Conservation (phyloP, 2,888 invertebrate genomes). For the Scotopteryx bipunctaria region DNA sequence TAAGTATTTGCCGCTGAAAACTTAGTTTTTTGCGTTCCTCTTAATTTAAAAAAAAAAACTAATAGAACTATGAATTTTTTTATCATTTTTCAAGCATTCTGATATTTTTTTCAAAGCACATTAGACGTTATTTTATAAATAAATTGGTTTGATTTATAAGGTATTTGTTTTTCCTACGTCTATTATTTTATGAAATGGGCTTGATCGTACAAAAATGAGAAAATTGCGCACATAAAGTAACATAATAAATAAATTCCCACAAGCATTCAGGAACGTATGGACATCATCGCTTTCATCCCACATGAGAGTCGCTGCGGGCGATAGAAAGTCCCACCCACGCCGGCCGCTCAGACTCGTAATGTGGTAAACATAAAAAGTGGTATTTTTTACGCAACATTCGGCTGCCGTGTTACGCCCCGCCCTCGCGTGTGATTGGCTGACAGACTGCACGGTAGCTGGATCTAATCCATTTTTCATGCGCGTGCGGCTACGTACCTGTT, state of each 20-base stretch:
- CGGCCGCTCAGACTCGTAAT: slow-evolving; percentile 46
- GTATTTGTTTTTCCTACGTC: background rate
- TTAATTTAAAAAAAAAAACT: background rate
- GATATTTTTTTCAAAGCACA: no score
- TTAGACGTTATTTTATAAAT: no score
- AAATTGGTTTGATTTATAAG: background rate
- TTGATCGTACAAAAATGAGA: slow-evolving; percentile 7
- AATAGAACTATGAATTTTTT: no score
- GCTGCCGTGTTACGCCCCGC: slow-evolving; percentile 78
- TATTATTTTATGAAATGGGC: background rate
- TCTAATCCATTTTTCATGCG: slow-evolving; percentile 54
- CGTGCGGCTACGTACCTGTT: slow-evolving; percentile 25
- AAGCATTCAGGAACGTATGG: slow-evolving; percentile 41
- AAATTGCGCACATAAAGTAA: slow-evolving; percentile 4
- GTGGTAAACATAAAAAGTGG: slow-evolving; percentile 51
- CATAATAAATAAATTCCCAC: slow-evolving; percentile 33
- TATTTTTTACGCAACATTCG: slow-evolving; percentile 35
- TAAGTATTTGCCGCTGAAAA: slow-evolving; percentile 2
- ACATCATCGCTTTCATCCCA: slow-evolving; percentile 56
- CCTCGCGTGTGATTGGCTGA: slow-evolving; percentile 65
- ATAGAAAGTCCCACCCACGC: slow-evolving; percentile 81
- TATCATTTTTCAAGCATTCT: no score
- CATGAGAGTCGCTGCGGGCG: slow-evolving; percentile 69
- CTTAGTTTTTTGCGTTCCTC: background rate
- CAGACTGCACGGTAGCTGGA: slow-evolving; percentile 61